Conservation (phyloP, 2,113 vertebrate species). For the Ondatra zibethicus region DNA sequence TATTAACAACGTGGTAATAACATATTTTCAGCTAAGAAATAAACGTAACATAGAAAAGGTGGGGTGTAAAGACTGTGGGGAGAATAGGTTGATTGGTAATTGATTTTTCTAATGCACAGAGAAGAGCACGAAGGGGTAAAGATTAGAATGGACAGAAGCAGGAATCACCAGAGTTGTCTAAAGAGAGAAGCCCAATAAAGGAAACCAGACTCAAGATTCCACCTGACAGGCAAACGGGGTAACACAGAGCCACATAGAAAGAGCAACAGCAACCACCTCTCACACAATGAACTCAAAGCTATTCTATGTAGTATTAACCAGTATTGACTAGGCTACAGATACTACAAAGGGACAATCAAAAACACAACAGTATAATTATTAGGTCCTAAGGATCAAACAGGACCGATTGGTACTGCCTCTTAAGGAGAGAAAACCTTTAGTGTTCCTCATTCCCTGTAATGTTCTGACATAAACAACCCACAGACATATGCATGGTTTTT, state of each 20-base stretch:
- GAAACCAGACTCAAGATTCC: neutral
- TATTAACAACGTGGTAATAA: neutral
- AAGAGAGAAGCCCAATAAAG: neutral
- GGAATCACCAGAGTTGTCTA: neutral
- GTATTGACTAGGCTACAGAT: neutral
- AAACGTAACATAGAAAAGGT: neutral
- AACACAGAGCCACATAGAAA: neutral
- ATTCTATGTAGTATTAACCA: neutral
- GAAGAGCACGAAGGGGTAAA: neutral
- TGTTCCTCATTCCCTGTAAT: neutral
- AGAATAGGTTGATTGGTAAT: neutral
- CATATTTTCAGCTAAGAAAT: conserved; percentile 7
- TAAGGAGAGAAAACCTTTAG: neutral
- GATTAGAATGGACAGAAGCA: neutral
- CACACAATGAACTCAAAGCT: neutral
- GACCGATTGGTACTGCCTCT: neutral
- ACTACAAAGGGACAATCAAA: neutral
- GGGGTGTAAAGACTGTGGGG: neutral
- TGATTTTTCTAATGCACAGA: neutral
- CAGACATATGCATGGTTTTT: neutral
- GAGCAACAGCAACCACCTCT: neutral
- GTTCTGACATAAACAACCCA: neutral
- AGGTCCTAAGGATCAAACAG: neutral
- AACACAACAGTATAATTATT: neutral
- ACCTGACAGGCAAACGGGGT: neutral